phyloP scores from a whole-genome alignment of 2,797 vertebrate genomes.

The Miichthys miiuy region DNA sequence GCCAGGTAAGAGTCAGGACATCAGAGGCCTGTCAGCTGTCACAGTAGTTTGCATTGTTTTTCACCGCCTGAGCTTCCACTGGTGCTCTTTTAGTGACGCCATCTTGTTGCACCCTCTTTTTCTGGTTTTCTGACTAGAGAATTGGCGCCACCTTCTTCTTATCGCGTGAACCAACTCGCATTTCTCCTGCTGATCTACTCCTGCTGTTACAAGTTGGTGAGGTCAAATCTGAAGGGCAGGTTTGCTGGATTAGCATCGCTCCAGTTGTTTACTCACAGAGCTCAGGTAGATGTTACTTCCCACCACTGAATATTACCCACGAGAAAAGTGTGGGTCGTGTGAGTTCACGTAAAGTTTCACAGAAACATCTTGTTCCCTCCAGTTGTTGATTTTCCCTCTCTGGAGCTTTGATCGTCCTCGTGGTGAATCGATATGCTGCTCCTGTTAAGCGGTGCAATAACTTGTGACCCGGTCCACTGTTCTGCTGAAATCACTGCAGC shows the following conservation, averaged over 20 bases:
- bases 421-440: constrained; percentile 36
- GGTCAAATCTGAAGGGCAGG: too few species aligned
- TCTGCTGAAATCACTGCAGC: constrained; percentile 44
- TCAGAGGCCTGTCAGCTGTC: too few species aligned
- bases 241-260: too few species aligned
- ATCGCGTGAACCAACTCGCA: too few species aligned
- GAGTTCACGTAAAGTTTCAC: constrained; percentile 12
- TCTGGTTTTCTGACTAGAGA: too few species aligned
- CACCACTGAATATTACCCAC: neutral
- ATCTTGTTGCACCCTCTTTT: too few species aligned
- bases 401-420: constrained; percentile 24
- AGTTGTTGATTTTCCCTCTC: constrained; percentile 20
- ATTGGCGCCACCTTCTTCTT: too few species aligned
- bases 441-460: constrained; percentile 39
- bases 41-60: too few species aligned
- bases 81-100: too few species aligned
- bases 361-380: constrained; percentile 20
- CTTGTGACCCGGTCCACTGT: constrained; percentile 27
- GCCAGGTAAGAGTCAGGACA: constrained; percentile 53
- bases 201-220: too few species aligned
- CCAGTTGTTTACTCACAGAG: too few species aligned
- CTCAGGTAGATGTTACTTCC: neutral
- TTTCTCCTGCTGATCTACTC: too few species aligned
- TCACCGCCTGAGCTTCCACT: neutral
- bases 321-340: neutral